Evolutionary conservation across 2,888 invertebrate genomes (phyloP), one percentile per base, ranked within the genome.

Genomic region (Merodon equestris): DNA sequence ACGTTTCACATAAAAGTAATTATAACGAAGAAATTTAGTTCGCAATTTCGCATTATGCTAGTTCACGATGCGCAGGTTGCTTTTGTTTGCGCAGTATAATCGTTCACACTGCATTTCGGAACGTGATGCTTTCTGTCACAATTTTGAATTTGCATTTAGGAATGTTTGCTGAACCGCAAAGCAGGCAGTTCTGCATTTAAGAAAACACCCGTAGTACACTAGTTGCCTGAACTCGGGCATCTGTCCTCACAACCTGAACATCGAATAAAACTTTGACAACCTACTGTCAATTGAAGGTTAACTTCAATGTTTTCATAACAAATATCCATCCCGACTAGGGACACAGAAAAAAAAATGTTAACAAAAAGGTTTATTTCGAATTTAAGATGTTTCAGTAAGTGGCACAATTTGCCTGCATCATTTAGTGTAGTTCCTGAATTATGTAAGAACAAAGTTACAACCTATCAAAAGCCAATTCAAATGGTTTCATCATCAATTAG

Each of bases 271-370:
- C 13, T 13, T 27, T 13, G 27, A 27, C 13, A 50, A 50, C n/a
- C n/a, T 13, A 1, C 12, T 27, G n/a, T 27, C 13, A 45, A 5
- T 45, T 45, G 1, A 36, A 18, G 68, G 74, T 74, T 73, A 74
- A 42, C 53, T 45, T 63, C 18, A 63, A 67, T 67, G 57, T 63
- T 67, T 67, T 72, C 67, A 77, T 73, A 77, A 77, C 67, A 77
- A 60, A 19, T 53, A 54, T 40, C 15, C 2, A 7, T 34, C 7
- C 27, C 38, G 12, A 38, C 1, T 14, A 12, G 17, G 9, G 40
- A 9, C 17, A 5, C 12, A 13, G 12, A 2, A 9, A 15, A 18
- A 53, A 12, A 9, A 42, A 75, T 77, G 77, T 27, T 73, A 73
- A 13, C 19, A 17, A 77, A 50, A 42, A 57, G 58, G 14, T 27